These are phyloP conservation scores for Babylonia areolata DNA, from an alignment of 1,140 invertebrate species.

Conservation along the genomic window DNA sequence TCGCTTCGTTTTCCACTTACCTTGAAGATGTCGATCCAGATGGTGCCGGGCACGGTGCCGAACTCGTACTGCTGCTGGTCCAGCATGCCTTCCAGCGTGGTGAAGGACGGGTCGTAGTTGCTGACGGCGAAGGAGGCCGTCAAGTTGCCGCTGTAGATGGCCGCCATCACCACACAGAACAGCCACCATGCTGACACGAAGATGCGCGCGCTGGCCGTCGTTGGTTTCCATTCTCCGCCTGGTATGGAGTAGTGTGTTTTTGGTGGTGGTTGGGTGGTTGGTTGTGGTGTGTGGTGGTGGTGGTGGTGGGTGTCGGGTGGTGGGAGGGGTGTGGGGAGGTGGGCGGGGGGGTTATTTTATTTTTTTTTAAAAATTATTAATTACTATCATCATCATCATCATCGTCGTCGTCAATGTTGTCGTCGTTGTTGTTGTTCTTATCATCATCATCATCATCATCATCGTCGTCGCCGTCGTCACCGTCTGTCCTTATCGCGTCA, in stretches of 20 bases:
- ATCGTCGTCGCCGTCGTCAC: no score
- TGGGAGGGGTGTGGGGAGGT: not conserved
- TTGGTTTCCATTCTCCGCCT: slow-evolving; percentile 25
- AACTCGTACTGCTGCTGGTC: slow-evolving; percentile 6
- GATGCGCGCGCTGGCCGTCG: not conserved
- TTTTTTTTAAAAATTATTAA: no score
- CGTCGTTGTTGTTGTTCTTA: no score
- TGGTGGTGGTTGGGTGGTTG: no score
- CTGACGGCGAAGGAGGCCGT: slow-evolving; percentile 34
- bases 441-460: no score
- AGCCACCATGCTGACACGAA: slow-evolving; percentile 37
- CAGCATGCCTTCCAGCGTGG: slow-evolving; percentile 26
- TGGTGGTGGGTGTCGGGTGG: not conserved
- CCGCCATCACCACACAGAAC: slow-evolving; percentile 34
- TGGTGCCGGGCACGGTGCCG: slow-evolving; percentile 24
- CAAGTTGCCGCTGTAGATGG: slow-evolving; percentile 39
- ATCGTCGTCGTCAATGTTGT: no score
- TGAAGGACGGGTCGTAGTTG: slow-evolving; percentile 29
- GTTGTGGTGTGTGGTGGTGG: no score
- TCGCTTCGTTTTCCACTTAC: no score
- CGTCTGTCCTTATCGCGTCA: no score
- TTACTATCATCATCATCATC: no score
- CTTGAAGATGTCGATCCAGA: slow-evolving; percentile 30
- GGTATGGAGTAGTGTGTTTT: not conserved
- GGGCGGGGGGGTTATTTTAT: no score